Percentiles rank a stretch among this genome's conserved stretches.
phyloP scores from a whole-genome alignment of 2,113 vertebrate species.

The Rhinogobius similis region DNA sequence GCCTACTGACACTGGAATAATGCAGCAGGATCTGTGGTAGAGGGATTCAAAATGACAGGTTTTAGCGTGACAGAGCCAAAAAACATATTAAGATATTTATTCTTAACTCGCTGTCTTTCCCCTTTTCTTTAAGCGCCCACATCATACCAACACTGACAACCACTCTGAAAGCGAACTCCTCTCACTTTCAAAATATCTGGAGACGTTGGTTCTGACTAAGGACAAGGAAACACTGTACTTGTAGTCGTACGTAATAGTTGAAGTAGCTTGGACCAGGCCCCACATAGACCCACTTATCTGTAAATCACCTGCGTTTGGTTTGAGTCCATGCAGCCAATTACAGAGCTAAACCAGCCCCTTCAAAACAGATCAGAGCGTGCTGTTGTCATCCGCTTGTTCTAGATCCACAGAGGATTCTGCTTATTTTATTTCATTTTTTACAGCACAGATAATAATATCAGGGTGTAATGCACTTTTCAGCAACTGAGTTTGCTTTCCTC shows the following conservation, averaged over 20 bases:
- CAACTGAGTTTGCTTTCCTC: slow-evolving; percentile 38
- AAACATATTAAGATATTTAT: slow-evolving; percentile 54
- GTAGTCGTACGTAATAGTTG: slow-evolving; percentile 57
- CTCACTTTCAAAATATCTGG: slow-evolving; percentile 10
- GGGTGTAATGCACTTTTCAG: slow-evolving; percentile 59
- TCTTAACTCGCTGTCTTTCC: slow-evolving; percentile 44
- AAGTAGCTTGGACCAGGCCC: slow-evolving; percentile 65
- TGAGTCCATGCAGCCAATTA: slow-evolving; percentile 59
- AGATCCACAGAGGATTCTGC: slow-evolving; percentile 53
- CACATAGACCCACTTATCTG: slow-evolving; percentile 70
- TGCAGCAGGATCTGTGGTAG: slow-evolving; percentile 18
- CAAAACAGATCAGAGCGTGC: slow-evolving; percentile 55
- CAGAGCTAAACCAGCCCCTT: slow-evolving; percentile 55
- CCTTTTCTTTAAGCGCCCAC: slow-evolving; percentile 16
- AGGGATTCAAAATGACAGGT: slow-evolving; percentile 50
- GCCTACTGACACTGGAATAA: slow-evolving; percentile 41
- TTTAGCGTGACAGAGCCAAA: slow-evolving; percentile 50
- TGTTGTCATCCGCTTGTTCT: slow-evolving; percentile 56
- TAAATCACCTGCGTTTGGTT: slow-evolving; percentile 68
- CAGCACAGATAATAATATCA: slow-evolving; percentile 49
- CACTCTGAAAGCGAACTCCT: slow-evolving; percentile 21
- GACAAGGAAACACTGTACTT: slow-evolving; percentile 24
- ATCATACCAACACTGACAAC: slow-evolving; percentile 11
- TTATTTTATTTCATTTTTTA: slow-evolving; percentile 67
- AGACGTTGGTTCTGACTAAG: not conserved